phyloP scores from a whole-genome alignment of 1,140 invertebrate genomes.

The Pseudomyrmex sp. region DNA sequence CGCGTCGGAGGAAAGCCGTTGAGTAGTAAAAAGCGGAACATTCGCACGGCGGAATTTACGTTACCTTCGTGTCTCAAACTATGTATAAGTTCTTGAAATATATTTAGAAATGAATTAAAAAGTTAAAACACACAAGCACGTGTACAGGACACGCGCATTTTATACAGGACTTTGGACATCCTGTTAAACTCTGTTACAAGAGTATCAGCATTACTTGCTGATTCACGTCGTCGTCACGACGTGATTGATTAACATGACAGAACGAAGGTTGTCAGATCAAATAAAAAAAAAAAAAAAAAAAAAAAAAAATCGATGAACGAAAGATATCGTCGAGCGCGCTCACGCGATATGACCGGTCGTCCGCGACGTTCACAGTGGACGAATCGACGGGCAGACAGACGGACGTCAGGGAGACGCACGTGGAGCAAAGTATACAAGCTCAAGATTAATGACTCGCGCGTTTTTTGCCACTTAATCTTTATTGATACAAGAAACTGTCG shows the following conservation, averaged over 20 bases:
- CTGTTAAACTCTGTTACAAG: not conserved
- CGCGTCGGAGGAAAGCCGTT: constrained; percentile 1
- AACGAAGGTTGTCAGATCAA: too few species aligned
- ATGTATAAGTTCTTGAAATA: constrained; percentile 52
- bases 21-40: constrained; percentile 5
- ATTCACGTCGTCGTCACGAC: constrained; percentile 9
- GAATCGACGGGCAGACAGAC: not conserved
- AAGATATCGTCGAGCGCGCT: constrained; percentile 15
- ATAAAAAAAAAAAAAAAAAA: too few species aligned
- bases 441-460: constrained; percentile 37
- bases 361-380: not conserved
- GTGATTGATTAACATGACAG: constrained; percentile 32
- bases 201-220: constrained; percentile 29
- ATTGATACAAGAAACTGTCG: constrained; percentile 46
- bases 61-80: not conserved
- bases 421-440: constrained; percentile 12
- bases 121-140: not conserved
- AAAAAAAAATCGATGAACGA: not conserved
- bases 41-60: not conserved
- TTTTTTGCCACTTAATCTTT: constrained; percentile 44
- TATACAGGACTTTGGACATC: constrained; percentile 10
- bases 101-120: constrained; percentile 21
- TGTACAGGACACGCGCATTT: too few species aligned
- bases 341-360: not conserved
- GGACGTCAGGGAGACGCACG: not conserved